phyloP scores from a whole-genome alignment of 2,113 vertebrate genomes.

The Rhinopomastus cyanomelas region DNA sequence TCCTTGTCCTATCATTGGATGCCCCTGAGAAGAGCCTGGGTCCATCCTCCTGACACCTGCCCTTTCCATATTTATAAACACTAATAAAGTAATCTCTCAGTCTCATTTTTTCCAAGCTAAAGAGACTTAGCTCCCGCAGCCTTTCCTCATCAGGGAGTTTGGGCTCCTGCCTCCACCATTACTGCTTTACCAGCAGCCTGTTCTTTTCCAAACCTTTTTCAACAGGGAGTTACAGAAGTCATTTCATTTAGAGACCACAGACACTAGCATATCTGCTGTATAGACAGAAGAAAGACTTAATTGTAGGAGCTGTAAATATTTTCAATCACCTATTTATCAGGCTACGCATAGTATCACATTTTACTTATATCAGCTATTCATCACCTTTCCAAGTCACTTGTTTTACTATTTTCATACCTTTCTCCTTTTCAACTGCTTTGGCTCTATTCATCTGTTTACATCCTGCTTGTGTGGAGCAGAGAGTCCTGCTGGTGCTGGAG shows the following conservation, averaged over 20 bases:
- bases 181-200: neutral
- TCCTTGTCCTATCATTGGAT: too few relatives aligned
- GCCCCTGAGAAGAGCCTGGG: too few relatives aligned
- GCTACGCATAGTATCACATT: neutral
- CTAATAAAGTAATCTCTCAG: too few relatives aligned
- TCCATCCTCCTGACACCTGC: too few relatives aligned
- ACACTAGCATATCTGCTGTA: neutral
- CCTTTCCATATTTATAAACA: too few relatives aligned
- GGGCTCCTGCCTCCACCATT: neutral
- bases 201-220: neutral
- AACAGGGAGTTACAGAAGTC: neutral
- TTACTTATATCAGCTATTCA: neutral
- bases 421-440: slow-evolving; percentile 60
- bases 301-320: neutral
- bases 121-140: too few relatives aligned
- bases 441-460: slow-evolving; percentile 45
- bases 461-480: neutral
- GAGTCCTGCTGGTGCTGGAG: neutral
- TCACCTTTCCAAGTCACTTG: neutral
- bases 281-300: neutral
- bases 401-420: slow-evolving; percentile 64
- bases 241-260: neutral
- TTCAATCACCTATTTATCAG: neutral
- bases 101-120: too few relatives aligned
- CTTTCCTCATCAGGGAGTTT: too few relatives aligned